A percentile compares a stretch with the other conserved stretches of the same genome.
These are phyloP conservation scores for Petrolisthes manimaculis DNA, from an alignment of 2,888 invertebrate species.

Conservation along the genomic window DNA sequence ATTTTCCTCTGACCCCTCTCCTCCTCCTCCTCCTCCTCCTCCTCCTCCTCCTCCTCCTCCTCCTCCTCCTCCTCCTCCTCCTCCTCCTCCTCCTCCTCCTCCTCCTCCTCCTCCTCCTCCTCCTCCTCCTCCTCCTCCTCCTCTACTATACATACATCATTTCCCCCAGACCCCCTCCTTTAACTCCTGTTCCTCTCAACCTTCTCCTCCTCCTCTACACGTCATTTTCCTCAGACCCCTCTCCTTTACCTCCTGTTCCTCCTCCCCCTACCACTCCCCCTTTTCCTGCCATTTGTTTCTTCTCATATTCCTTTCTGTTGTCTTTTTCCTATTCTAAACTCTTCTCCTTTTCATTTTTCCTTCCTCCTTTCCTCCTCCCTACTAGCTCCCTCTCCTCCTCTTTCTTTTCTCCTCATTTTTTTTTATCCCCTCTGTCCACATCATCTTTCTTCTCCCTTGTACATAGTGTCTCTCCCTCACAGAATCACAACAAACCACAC, in stretches of 20 bases:
- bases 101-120: too few species aligned
- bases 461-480: too few species aligned
- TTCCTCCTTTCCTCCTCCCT: neutral
- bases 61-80: too few species aligned
- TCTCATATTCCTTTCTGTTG: neutral
- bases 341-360: neutral
- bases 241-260: neutral
- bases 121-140: too few species aligned
- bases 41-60: too few species aligned
- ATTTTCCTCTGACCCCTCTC: too few species aligned
- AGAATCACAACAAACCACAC: too few species aligned
- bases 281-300: neutral
- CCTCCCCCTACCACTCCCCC: neutral
- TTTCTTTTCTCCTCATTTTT: neutral
- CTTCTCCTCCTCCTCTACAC: neutral
- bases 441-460: neutral
- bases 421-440: neutral
- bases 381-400: neutral
- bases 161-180: neutral
- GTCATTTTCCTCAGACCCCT: neutral
- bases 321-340: neutral
- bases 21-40: too few species aligned
- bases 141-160: too few species aligned
- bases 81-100: too few species aligned
- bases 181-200: neutral